A percentile compares a stretch with the other conserved stretches of the same genome.
phyloP scores from a whole-genome alignment of 2,797 vertebrate genomes.

The Cryptoblepharus egeriae region DNA sequence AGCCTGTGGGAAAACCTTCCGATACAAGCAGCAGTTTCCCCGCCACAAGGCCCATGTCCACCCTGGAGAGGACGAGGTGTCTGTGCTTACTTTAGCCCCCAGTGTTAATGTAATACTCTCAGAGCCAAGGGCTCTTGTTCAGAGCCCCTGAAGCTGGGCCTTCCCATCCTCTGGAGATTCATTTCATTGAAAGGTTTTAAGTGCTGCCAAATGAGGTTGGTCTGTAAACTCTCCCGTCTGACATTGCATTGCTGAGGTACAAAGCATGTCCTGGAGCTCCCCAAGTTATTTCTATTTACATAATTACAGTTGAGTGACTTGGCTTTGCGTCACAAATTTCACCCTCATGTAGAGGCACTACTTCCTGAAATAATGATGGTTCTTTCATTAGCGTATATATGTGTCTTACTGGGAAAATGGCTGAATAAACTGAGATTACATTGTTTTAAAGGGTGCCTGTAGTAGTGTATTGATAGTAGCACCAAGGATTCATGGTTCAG shows the following conservation, averaged over 20 bases:
- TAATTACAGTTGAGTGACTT: background rate
- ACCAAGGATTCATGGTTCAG: background rate
- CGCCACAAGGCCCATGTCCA: constrained; percentile 39
- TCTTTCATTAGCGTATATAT: background rate
- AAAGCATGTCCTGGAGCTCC: background rate
- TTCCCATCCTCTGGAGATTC: background rate
- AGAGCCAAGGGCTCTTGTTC: background rate
- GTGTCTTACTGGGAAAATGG: background rate
- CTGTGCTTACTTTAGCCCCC: constrained; percentile 31
- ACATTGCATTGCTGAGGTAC: background rate
- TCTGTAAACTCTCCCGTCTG: background rate
- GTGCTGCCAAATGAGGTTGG: background rate
- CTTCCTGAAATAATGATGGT: background rate
- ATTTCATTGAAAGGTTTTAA: background rate
- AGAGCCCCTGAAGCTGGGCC: background rate
- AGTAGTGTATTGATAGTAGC: background rate
- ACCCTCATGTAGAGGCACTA: background rate
- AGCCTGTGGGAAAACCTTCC: constrained; percentile 42
- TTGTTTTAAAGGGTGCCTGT: background rate
- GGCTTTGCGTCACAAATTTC: background rate
- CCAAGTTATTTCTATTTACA: background rate
- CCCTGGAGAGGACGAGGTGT: constrained; percentile 23
- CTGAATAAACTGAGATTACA: background rate
- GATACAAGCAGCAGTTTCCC: constrained; percentile 55
- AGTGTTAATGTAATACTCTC: constrained; percentile 29